Base-by-base conservation (phyloP, 2,888 invertebrate species). In the Limnephilus auricula region DNA sequence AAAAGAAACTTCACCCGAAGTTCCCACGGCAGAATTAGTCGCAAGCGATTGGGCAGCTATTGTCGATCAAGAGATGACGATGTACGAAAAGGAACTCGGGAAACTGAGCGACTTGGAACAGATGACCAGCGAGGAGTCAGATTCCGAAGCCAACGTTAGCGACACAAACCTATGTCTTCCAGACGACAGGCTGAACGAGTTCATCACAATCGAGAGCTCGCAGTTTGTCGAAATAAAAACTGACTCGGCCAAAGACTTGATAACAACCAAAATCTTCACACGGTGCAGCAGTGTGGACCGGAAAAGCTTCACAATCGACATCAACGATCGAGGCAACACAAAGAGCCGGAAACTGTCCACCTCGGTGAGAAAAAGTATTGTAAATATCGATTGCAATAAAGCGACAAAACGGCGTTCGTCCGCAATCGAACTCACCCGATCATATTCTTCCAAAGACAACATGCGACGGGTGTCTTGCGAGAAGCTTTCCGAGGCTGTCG, bases 121-220 rank as follows among this genome's bases (percentile, higher is more conserved):
- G 0, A 95, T 95, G 93, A 91, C 93, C 0, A 95, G 94, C 10
- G 95, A 95, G 0, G 96, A 96, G 92, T 95, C 95, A 0, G 96
- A 96, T 90, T 95, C 95, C 0, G 96, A 96, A 88, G 94, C 93
- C 79, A 89, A 92, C 78, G 79, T 90, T 32, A 80, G 83, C 45
- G 87, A 91, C 25, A 34, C 37, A 6, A 89, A 90, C 79, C 65
- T 91, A 12, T 82, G 86, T n/a, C 94, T 96, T 89, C 95, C 96
- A 5, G 95, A 95, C 79, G 96, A 96, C 90, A 95, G 96, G 80
- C 93, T 96, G 0, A 95, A 95, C 90, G 95, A 95, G 92, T 96
- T 96, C 91, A 96, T 96, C 90, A 94, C 95, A 79, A 95, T 96
- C 25, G 95, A 95, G 93, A 95, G 95, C 89, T 95, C 96, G 0